phyloP scores from a whole-genome alignment of 2,888 invertebrate species.

The Heliconius hortense region DNA sequence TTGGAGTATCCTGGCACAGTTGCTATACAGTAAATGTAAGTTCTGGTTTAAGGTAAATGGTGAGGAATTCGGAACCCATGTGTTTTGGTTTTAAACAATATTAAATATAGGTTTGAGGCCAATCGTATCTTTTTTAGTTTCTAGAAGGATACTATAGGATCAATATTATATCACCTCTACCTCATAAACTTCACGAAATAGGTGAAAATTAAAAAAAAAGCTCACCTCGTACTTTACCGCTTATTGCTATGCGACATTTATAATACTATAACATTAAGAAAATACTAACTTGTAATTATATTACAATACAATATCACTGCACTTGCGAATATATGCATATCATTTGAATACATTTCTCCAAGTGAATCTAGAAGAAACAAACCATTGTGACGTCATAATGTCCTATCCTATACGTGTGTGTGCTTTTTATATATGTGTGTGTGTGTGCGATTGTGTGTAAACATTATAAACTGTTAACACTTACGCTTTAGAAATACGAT shows the following conservation, averaged over 20 bases:
- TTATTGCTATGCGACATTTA: constrained; percentile 1
- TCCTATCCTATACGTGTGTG: neutral
- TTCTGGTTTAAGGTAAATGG: too few species aligned
- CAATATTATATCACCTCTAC: too few species aligned
- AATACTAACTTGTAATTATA: neutral
- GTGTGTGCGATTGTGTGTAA: constrained; percentile 7
- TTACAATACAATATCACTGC: neutral
- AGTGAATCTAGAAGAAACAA: neutral
- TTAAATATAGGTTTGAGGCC: too few species aligned
- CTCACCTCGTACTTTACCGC: neutral
- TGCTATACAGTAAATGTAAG: too few species aligned
- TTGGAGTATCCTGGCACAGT: too few species aligned
- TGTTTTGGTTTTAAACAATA: too few species aligned
- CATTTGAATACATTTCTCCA: neutral
- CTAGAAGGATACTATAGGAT: too few species aligned
- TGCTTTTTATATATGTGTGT: neutral
- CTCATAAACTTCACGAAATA: too few species aligned
- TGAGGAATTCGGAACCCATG: too few species aligned
- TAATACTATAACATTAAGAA: neutral
- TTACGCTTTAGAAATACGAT: constrained; percentile 11
- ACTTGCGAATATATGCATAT: neutral
- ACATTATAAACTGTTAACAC: constrained; percentile 15
- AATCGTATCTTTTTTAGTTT: too few species aligned
- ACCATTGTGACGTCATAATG: neutral
- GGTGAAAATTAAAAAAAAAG: too few species aligned